phyloP scores from a whole-genome alignment of 2,797 vertebrate genomes.

The Melanogrammus aeglefinus region DNA sequence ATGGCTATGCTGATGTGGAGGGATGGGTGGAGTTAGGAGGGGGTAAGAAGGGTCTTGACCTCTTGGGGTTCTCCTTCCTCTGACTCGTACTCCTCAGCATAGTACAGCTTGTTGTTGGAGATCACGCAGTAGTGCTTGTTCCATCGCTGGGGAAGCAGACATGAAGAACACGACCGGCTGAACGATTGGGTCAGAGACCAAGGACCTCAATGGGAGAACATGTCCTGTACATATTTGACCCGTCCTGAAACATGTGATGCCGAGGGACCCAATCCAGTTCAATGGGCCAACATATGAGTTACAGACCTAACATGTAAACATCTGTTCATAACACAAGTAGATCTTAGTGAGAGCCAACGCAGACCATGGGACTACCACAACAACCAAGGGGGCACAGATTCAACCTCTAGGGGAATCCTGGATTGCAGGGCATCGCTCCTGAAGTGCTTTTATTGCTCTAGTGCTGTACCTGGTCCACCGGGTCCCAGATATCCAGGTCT shows the following conservation, averaged over 20 bases:
- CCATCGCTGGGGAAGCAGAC: slow-evolving; percentile 78
- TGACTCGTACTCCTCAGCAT: slow-evolving; percentile 88
- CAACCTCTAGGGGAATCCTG: too few species aligned
- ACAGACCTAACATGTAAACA: too few species aligned
- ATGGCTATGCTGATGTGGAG: too few species aligned
- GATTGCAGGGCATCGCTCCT: background rate
- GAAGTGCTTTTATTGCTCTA: background rate
- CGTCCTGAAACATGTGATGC: background rate
- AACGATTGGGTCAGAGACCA: background rate
- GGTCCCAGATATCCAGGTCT: slow-evolving; percentile 93
- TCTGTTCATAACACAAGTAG: background rate
- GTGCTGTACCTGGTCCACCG: slow-evolving; percentile 86
- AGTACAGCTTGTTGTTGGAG: slow-evolving; percentile 86
- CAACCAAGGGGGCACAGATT: background rate
- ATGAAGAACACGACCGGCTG: background rate
- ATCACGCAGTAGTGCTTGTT: slow-evolving; percentile 92
- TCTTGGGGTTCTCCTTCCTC: slow-evolving; percentile 70
- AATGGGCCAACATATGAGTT: too few species aligned
- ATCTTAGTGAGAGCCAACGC: too few species aligned
- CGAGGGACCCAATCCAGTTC: too few species aligned
- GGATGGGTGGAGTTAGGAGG: too few species aligned
- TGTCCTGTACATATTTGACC: background rate
- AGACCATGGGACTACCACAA: background rate
- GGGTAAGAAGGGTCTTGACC: slow-evolving; percentile 43
- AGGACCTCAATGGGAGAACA: background rate